phyloP scores from a whole-genome alignment of 1,140 invertebrate species.

The Delia radicum region DNA sequence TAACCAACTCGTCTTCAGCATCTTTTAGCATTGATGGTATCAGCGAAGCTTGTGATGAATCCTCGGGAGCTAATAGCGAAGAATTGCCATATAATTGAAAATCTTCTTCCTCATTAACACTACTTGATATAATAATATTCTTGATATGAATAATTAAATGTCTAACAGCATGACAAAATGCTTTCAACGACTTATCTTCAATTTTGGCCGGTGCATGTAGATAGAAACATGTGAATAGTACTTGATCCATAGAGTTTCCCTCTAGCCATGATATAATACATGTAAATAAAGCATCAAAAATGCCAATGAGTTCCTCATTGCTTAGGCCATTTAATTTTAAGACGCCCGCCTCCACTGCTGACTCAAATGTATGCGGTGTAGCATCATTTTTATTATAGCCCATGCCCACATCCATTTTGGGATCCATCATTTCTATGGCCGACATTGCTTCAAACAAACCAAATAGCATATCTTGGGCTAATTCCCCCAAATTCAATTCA shows the following conservation, averaged over 20 bases:
- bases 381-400: conserved; percentile 84
- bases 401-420: conserved; percentile 99
- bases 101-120: conserved; percentile 92
- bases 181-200: conserved; percentile 78
- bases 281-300: conserved; percentile 90
- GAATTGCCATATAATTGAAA: conserved; percentile 88
- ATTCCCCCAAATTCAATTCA: conserved; percentile 81
- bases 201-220: conserved; percentile 88
- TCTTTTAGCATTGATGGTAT: conserved; percentile 83
- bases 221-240: conserved; percentile 95
- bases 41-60: conserved; percentile 81
- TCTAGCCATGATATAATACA: conserved; percentile 94
- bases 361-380: conserved; percentile 84
- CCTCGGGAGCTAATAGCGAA: conserved; percentile 81
- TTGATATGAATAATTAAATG: conserved; percentile 90
- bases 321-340: conserved; percentile 79
- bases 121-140: conserved; percentile 84
- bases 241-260: conserved; percentile 94
- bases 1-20: conserved; percentile 88
- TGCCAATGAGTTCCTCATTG: conserved; percentile 74
- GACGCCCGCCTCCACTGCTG: conserved; percentile 75
- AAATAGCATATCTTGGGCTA: conserved; percentile 88
- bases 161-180: conserved; percentile 84
- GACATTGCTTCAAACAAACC: conserved; percentile 98
- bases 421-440: conserved; percentile 99